phyloP scores from a whole-genome alignment of 2,113 vertebrate species.

The Orientallactaga bullata region DNA sequence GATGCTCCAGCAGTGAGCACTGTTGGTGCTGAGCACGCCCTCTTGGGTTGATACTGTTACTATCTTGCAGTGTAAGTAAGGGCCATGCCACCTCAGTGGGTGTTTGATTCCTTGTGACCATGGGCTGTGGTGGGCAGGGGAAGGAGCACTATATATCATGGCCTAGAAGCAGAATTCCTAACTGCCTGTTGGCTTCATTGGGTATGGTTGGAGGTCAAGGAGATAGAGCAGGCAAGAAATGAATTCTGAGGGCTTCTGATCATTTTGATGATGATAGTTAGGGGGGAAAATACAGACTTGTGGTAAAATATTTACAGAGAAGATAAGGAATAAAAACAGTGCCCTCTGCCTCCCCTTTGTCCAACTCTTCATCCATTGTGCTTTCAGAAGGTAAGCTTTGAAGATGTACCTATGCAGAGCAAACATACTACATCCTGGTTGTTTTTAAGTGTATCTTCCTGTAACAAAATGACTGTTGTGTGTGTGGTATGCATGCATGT shows the following conservation, averaged over 20 bases:
- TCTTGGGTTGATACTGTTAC: neutral
- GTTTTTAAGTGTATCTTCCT: neutral
- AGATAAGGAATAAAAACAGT: accelerated
- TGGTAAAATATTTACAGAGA: neutral
- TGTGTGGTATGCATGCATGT: too few species aligned
- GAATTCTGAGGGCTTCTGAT: neutral
- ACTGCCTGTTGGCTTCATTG: neutral
- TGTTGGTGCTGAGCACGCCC: accelerated
- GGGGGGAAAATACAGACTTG: neutral
- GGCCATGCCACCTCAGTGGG: accelerated
- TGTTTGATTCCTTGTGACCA: accelerated
- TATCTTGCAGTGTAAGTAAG: too few species aligned
- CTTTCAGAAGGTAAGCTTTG: neutral
- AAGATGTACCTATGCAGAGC: neutral
- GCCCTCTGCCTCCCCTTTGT: too few species aligned
- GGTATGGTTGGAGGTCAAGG: neutral
- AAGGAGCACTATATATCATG: accelerated
- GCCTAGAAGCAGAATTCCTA: neutral
- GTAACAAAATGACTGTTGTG: neutral
- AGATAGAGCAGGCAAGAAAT: neutral
- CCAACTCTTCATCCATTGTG: neutral
- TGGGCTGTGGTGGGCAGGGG: accelerated
- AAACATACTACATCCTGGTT: neutral
- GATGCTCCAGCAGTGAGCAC: neutral
- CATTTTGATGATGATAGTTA: neutral